phyloP scores from a whole-genome alignment of 2,797 vertebrate genomes.

The Microctenopoma lineatum region DNA sequence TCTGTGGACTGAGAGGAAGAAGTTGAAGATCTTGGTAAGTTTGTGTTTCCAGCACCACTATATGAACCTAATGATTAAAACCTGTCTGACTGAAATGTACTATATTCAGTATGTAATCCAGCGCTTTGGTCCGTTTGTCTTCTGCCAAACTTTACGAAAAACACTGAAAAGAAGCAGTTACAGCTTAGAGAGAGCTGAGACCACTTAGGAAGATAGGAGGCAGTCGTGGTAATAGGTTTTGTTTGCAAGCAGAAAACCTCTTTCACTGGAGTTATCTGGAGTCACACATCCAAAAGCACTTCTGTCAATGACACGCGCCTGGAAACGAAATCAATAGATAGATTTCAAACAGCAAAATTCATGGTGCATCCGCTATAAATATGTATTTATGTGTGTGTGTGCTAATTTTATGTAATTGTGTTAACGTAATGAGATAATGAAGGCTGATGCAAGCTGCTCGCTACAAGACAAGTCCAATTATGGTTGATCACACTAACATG shows the following conservation, averaged over 20 bases:
- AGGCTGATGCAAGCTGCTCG: slow-evolving; percentile 27
- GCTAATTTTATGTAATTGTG: slow-evolving; percentile 13
- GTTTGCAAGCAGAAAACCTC: slow-evolving; percentile 8
- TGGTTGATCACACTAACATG: slow-evolving; percentile 42
- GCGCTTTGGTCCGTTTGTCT: too few species aligned
- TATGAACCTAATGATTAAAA: slow-evolving; percentile 33
- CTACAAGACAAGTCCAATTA: slow-evolving; percentile 36
- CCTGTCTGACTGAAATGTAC: slow-evolving; percentile 17
- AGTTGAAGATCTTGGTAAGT: slow-evolving; percentile 48
- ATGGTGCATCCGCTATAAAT: slow-evolving; percentile 2
- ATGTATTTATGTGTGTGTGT: background rate
- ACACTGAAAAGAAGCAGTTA: slow-evolving; percentile 18
- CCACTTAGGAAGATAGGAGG: slow-evolving; percentile 17
- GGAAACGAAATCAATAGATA: background rate
- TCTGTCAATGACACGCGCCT: background rate
- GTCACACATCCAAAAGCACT: background rate
- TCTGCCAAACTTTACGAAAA: slow-evolving; percentile 44
- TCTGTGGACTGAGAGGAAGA: slow-evolving; percentile 29
- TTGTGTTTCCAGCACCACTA: slow-evolving; percentile 20
- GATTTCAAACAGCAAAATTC: slow-evolving; percentile 10
- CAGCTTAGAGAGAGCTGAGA: slow-evolving; percentile 15
- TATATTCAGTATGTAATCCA: background rate
- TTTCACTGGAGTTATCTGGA: background rate
- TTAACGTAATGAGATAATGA: slow-evolving; percentile 24
- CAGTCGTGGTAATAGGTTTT: slow-evolving; percentile 17